Base-by-base conservation (phyloP, 2,797 vertebrate species). In the Syngnathus rostellatus region DNA sequence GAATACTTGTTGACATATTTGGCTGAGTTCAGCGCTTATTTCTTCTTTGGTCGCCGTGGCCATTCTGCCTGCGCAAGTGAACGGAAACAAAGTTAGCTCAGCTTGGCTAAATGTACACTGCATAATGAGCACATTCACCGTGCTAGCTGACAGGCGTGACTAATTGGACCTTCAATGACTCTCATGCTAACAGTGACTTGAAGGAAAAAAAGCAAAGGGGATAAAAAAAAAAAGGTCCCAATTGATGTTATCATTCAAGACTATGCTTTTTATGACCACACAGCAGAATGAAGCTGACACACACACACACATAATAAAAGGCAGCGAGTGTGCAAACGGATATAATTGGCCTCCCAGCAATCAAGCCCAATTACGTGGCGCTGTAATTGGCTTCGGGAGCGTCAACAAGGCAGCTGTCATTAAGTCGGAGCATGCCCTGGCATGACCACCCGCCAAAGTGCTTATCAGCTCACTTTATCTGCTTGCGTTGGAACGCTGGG, bases 331-430 rank as follows among this genome's bases (percentile, higher is more conserved):
- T 79, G 74, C 76, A 65, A 79, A 74, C 17, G 50, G 70, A 77
- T 69, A 64, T 86, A 89, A 89, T 87, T 87, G 84, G 79, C 80
- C 86, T 85, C 80, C 80, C 70, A 87, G 85, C 85, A 89, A 88
- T 89, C 81, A 86, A 85, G 77, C 74, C 75, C 83, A 85, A 86
- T 89, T 89, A 89, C 71, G 77, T 46, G 55, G 65, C 72, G 64
- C 71, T 64, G 59, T 87, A 88, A 89, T 85, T 84, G 85, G 81
- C 73, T 83, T 77, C 75, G 83, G 81, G 77, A 78, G 75, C 78
- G 79, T 83, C 79, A 86, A 81, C 74, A 73, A 81, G 78, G 81
- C 80, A 80, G 83, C 85, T 76, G 77, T 82, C 80, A 81, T 85
- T 84, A 84, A 77, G 67, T 79, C 51, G 70, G 64, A 84, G 78